These are phyloP conservation scores for Neosilurus mollespiculum DNA, from an alignment of 2,797 vertebrate genomes.

Conservation along the genomic window DNA sequence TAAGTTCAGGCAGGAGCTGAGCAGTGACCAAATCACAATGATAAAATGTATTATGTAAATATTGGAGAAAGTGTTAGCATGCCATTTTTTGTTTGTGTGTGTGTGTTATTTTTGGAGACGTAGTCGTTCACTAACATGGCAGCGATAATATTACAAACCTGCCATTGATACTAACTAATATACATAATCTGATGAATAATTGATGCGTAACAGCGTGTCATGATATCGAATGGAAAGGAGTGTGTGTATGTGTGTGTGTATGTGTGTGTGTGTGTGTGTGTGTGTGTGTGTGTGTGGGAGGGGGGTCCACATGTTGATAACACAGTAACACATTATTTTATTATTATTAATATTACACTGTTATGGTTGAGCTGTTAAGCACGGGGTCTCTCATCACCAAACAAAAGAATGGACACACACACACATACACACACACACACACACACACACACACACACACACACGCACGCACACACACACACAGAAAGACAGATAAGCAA, in stretches of 20 bases:
- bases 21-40: constrained; percentile 33
- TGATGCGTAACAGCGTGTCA: background rate
- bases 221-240: background rate
- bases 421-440: background rate
- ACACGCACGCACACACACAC: background rate
- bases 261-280: too few relatives aligned
- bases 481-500: background rate
- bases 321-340: background rate
- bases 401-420: too few relatives aligned
- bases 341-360: background rate
- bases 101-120: background rate
- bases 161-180: background rate
- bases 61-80: constrained; percentile 46
- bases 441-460: background rate
- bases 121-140: background rate
- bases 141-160: background rate
- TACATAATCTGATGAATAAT: background rate
- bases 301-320: too few relatives aligned
- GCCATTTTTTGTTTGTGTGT: background rate
- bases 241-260: too few relatives aligned
- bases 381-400: background rate
- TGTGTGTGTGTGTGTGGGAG: too few relatives aligned
- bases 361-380: background rate
- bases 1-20: background rate
- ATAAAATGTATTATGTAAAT: constrained; percentile 50